phyloP scores from a whole-genome alignment of 1,140 invertebrate species.

The Rhopalosiphum maidis region DNA sequence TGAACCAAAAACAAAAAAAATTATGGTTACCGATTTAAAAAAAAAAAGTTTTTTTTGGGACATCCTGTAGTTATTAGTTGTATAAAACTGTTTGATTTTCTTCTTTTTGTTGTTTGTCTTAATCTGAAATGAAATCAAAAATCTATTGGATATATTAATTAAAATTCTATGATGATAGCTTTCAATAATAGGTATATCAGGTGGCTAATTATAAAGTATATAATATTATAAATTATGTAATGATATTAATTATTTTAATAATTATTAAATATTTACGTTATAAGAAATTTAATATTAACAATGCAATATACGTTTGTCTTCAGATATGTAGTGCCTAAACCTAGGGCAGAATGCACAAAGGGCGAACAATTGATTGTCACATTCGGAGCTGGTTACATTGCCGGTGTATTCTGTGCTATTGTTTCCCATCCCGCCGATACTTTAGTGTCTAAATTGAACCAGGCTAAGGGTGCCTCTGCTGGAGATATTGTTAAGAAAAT shows the following conservation, averaged over 20 bases:
- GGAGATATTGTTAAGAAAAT: conserved; percentile 76
- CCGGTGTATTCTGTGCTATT: conserved; percentile 99
- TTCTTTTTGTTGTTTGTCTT: too few relatives aligned
- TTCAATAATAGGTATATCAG: neutral
- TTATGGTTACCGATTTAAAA: too few relatives aligned
- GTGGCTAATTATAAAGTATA: neutral
- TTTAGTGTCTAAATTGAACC: conserved; percentile 98
- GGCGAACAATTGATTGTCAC: conserved; percentile 95
- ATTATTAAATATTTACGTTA: neutral
- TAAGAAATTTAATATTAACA: neutral
- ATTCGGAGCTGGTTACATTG: conserved; percentile 98
- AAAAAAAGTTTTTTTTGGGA: too few relatives aligned
- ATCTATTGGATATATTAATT: neutral
- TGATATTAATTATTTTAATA: neutral
- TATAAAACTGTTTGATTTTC: too few relatives aligned
- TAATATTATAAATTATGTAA: neutral
- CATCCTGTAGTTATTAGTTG: too few relatives aligned
- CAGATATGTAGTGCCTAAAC: conserved; percentile 90
- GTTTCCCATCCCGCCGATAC: conserved; percentile 99
- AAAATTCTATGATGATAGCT: neutral
- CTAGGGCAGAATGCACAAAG: conserved; percentile 89
- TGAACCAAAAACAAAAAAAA: too few relatives aligned
- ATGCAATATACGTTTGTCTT: neutral
- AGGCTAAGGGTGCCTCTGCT: conserved; percentile 84
- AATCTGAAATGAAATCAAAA: too few relatives aligned